phyloP scores from a whole-genome alignment of 2,888 invertebrate species.

The Brachyopa scutellaris region DNA sequence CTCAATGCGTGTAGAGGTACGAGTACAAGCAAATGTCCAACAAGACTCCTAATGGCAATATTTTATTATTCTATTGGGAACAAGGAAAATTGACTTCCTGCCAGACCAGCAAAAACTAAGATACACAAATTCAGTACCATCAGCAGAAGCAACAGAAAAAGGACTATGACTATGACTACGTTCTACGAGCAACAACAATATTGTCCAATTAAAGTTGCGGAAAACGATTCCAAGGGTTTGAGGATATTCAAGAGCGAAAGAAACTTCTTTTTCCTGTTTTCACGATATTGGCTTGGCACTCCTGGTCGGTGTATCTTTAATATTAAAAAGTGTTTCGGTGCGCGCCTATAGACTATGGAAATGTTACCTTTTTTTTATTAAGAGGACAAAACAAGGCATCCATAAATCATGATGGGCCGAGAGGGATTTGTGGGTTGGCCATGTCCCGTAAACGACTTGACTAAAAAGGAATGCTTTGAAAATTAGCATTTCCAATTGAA shows the following conservation, averaged over 20 bases:
- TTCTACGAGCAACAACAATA: slow-evolving; percentile 18
- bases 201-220: slow-evolving; percentile 27
- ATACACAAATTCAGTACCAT: no score
- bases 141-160: neutral
- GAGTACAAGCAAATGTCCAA: slow-evolving; percentile 36
- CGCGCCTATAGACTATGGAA: slow-evolving; percentile 30
- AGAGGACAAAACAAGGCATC: slow-evolving; percentile 34
- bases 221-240: slow-evolving; percentile 29
- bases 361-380: no score
- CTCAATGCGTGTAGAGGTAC: slow-evolving; percentile 43
- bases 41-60: slow-evolving; percentile 40
- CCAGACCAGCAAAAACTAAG: neutral
- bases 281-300: slow-evolving; percentile 5
- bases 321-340: slow-evolving; percentile 13
- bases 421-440: neutral
- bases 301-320: neutral
- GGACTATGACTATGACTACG: no score
- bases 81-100: neutral
- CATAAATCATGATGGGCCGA: slow-evolving; percentile 26
- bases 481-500: slow-evolving; percentile 10
- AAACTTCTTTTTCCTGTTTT: slow-evolving; percentile 23
- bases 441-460: neutral
- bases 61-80: slow-evolving; percentile 25
- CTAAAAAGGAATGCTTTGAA: neutral
- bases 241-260: slow-evolving; percentile 13